Evolutionary conservation across 2,888 invertebrate genomes (phyloP), one percentile per base, ranked within the genome.

Genomic region (Ctenicera cuprea): DNA sequence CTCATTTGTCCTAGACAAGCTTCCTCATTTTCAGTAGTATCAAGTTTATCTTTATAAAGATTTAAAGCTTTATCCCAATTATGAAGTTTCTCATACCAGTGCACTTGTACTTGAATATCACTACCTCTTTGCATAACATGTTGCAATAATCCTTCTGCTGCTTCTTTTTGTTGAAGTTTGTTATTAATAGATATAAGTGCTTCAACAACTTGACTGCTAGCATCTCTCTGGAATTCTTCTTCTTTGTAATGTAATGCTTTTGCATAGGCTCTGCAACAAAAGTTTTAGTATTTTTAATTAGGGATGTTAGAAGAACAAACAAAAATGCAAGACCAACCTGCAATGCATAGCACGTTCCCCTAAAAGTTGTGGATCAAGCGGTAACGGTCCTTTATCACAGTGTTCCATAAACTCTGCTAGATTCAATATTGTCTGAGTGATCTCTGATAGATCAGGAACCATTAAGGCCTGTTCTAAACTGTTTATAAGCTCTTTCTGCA

Each of bases 371-470:
- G 95, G 92, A 73, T 97, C 94, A 73, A 99, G 90, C 0, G 98
- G 98, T 75, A 99, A 87, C 0, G 98, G 95, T 22, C 98, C 98
- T 83, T 96, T 94, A 83, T 99, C 99, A 83, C 98, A 99, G 85
- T 99, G 99, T 83, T 99, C 99, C 97, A 99, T 98, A 83, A 99
- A 99, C 87, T 99, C 99, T 0, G 98, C 98, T 76, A 99, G 89
- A 88, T 99, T 99, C 12, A 99, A 89, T 75, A 99, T 95, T 0
- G 97, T 97, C 83, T 98, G 98, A 0, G 97, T 98, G 52, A 98
- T 94, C 86, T 99, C 98, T 0, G 98, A 97, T 67, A 98, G 92
- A 84, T 98, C 98, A 3, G 97, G 96, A 0, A 97, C 96, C 73
- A 93, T 93, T 7, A 99, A 87, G 0, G 99, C 99, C 84, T 96